phyloP scores from a whole-genome alignment of 2,888 invertebrate species.

The Nezara viridula region DNA sequence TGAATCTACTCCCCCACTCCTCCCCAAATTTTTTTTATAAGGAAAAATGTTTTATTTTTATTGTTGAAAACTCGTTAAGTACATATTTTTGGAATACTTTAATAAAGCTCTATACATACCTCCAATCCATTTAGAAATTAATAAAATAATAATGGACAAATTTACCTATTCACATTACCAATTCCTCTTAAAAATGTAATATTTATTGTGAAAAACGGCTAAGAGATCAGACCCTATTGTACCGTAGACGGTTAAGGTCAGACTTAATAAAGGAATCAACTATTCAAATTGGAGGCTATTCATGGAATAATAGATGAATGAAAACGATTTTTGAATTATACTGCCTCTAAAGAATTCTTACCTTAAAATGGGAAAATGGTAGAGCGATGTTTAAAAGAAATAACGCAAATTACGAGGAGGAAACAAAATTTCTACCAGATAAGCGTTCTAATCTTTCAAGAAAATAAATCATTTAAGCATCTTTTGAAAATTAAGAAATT shows the following conservation, averaged over 20 bases:
- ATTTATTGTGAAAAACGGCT: neutral
- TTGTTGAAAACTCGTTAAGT: neutral
- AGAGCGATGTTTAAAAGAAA: neutral
- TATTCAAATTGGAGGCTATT: slow-evolving; percentile 13
- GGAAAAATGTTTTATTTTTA: too few relatives aligned
- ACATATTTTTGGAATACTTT: neutral
- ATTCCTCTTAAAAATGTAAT: neutral
- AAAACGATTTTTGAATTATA: neutral
- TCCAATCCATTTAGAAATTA: neutral
- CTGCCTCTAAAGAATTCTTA: neutral
- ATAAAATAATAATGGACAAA: neutral
- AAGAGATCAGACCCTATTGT: neutral
- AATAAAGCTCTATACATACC: neutral
- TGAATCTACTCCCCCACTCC: too few relatives aligned
- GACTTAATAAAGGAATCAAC: neutral
- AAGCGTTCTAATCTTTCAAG: neutral
- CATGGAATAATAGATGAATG: slow-evolving; percentile 24
- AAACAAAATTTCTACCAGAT: neutral
- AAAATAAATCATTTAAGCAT: neutral
- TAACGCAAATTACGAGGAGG: neutral
- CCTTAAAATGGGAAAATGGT: neutral
- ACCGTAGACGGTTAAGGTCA: neutral
- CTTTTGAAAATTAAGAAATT: neutral
- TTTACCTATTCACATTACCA: neutral
- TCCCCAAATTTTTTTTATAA: too few relatives aligned